phyloP scores from a whole-genome alignment of 2,113 vertebrate species.

The Apodemus sylvaticus region DNA sequence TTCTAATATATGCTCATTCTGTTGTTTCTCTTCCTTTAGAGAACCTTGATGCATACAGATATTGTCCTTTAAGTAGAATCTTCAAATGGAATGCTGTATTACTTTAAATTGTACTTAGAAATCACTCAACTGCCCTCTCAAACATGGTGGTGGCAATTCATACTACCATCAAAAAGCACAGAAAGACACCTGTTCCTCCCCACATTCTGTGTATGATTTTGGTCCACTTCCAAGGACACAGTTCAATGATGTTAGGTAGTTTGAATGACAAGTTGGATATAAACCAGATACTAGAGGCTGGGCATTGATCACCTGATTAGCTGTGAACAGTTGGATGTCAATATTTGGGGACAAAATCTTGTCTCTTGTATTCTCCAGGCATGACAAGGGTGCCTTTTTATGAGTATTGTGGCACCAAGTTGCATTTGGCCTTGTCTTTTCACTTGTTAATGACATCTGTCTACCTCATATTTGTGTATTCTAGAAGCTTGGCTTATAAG shows the following conservation, averaged over 20 bases:
- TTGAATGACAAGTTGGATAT: conserved; percentile 19
- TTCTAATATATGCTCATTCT: background rate
- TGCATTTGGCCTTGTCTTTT: background rate
- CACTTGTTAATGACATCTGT: background rate
- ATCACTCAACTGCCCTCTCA: background rate
- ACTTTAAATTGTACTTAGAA: background rate
- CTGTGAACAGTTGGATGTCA: background rate
- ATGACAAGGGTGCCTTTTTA: background rate
- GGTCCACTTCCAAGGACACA: background rate
- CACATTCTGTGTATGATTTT: background rate
- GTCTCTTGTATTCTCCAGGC: background rate
- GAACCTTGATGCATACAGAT: background rate
- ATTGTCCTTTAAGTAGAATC: conserved; percentile 17
- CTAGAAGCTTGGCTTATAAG: conserved; percentile 51
- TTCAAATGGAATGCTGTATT: background rate
- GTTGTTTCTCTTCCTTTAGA: background rate
- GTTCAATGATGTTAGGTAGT: background rate
- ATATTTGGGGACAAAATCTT: background rate
- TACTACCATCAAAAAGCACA: background rate
- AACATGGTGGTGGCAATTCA: background rate
- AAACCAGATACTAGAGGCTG: background rate
- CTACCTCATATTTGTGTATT: background rate
- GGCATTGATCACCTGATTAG: background rate
- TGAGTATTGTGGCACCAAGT: background rate
- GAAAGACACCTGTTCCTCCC: background rate